Evolutionary conservation across 2,888 invertebrate species (phyloP).

Genomic region (Xestoiulus laeticollis): DNA sequence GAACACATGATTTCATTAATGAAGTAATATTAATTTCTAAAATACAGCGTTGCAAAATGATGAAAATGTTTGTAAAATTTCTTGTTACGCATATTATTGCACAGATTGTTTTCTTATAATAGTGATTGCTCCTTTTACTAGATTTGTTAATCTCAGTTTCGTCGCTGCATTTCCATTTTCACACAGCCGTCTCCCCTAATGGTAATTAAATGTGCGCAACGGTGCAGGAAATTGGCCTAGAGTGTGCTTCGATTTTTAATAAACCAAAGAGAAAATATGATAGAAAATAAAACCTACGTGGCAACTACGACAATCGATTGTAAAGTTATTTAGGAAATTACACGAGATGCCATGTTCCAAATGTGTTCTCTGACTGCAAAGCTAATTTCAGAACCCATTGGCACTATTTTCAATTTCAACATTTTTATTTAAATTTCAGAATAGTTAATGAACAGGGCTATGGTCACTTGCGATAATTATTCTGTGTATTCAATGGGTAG

Average conservation of each 20-base stretch:
- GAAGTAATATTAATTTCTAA: too few relatives aligned
- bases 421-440: background rate
- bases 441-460: background rate
- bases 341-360: background rate
- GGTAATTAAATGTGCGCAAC: conserved; percentile 13
- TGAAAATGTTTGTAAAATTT: too few relatives aligned
- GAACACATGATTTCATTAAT: too few relatives aligned
- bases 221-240: background rate
- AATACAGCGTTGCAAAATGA: too few relatives aligned
- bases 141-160: background rate
- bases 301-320: background rate
- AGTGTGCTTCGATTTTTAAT: background rate
- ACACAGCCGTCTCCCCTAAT: background rate
- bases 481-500: background rate
- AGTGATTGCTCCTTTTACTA: background rate
- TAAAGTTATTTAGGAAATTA: background rate
- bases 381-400: background rate
- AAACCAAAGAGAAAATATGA: background rate
- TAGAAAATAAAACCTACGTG: background rate
- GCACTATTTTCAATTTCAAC: background rate
- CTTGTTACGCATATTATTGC: background rate
- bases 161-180: background rate
- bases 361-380: background rate
- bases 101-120: background rate
- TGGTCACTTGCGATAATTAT: background rate